A percentile compares a stretch with the other conserved stretches of the same genome.
Evolutionary conservation across 2,888 invertebrate genomes (phyloP).

Genomic region (Kryphioiulus occultus): DNA sequence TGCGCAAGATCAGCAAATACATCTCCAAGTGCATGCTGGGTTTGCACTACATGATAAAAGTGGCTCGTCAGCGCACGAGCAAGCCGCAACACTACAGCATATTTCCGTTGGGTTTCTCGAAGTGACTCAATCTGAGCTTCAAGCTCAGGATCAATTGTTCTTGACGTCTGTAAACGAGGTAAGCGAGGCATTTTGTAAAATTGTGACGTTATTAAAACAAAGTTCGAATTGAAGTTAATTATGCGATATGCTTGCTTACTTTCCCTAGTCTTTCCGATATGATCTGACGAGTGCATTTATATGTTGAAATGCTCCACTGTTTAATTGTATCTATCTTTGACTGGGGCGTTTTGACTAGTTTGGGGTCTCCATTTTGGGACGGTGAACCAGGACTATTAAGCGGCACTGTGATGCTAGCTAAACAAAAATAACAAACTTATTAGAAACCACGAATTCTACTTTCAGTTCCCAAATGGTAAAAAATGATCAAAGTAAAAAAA

Average conservation of each 20-base stretch:
- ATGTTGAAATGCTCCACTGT: conserved; percentile 97
- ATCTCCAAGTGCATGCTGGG: conserved; percentile 87
- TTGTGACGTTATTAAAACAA: neutral
- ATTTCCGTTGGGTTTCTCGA: conserved; percentile 93
- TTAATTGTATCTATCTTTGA: conserved; percentile 91
- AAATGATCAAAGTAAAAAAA: neutral
- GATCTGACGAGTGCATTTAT: conserved; percentile 96
- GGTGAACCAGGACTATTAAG: conserved; percentile 54
- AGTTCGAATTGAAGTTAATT: neutral
- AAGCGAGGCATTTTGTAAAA: neutral
- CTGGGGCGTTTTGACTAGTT: conserved; percentile 53
- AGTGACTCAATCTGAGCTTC: conserved; percentile 93
- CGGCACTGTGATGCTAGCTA: conserved; percentile 51
- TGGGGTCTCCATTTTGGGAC: conserved; percentile 68
- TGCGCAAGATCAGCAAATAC: conserved; percentile 94
- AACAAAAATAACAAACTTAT: neutral
- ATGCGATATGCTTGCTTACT: conserved; percentile 55
- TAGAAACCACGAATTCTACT: neutral
- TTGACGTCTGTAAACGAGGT: conserved; percentile 68
- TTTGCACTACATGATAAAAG: conserved; percentile 85
- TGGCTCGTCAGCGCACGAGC: conserved; percentile 86
- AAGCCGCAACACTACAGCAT: conserved; percentile 84
- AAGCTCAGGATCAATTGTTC: conserved; percentile 90
- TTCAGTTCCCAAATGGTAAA: neutral
- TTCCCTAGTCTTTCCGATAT: conserved; percentile 97